Percentiles rank a stretch among this genome's conserved stretches.
These are phyloP conservation scores for Dendronephthya gigantea DNA, from an alignment of 64 coral and sea anemone genomes.

Conservation along the genomic window DNA sequence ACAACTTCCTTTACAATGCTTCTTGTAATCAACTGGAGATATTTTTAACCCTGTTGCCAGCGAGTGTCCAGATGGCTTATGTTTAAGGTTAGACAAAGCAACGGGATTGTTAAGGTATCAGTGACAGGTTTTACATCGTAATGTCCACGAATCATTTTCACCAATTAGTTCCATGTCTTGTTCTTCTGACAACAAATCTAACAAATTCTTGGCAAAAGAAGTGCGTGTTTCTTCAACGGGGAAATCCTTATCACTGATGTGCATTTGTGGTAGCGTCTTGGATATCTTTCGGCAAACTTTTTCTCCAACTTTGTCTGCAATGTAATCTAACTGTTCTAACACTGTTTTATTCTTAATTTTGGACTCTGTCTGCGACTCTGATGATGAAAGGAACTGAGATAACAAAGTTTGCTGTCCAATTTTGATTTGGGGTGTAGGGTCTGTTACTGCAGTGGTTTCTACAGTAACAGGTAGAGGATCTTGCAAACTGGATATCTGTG, in stretches of 20 bases:
- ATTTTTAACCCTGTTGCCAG: not conserved
- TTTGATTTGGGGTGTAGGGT: not conserved
- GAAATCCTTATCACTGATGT: not conserved
- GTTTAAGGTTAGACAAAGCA: not conserved
- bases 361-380: slow-evolving; percentile 2
- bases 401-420: not conserved
- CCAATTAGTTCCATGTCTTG: not conserved
- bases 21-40: not conserved
- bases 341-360: too few relatives aligned
- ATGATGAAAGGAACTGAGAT: not conserved
- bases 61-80: not conserved
- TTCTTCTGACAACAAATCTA: not conserved
- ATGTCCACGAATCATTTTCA: not conserved
- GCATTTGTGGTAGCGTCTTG: not conserved
- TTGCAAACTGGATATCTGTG: not conserved
- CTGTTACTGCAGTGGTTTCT: not conserved
- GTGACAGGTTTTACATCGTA: not conserved
- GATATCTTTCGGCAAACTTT: not conserved
- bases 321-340: too few relatives aligned
- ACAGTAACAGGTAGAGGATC: not conserved
- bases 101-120: not conserved
- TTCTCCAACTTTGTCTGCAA: too few relatives aligned
- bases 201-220: not conserved
- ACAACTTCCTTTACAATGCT: not conserved
- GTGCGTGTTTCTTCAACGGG: not conserved